Conservation (phyloP, 2,888 invertebrate genomes). For the Eremobia ochroleuca region DNA sequence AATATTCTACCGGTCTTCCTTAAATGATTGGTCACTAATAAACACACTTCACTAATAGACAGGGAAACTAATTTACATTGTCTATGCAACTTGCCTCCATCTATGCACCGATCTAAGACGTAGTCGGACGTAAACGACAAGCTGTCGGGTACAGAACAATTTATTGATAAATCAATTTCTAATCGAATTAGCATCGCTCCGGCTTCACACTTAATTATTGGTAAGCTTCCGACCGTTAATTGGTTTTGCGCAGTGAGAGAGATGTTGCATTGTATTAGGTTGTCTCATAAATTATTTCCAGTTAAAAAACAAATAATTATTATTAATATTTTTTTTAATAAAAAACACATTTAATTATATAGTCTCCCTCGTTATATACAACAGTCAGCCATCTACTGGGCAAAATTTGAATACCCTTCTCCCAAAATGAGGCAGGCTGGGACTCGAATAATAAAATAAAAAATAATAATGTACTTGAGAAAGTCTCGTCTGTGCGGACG, state of each 20-base stretch:
- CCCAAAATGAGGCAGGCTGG: too few relatives aligned
- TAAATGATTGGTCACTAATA: constrained; percentile 6
- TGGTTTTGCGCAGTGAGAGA: background rate
- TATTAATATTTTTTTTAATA: too few relatives aligned
- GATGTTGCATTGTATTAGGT: background rate
- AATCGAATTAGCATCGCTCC: constrained; percentile 39
- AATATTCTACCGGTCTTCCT: background rate
- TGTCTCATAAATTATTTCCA: too few relatives aligned
- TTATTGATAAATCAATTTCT: constrained; percentile 38
- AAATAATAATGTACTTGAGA: too few relatives aligned
- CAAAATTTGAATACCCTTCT: too few relatives aligned
- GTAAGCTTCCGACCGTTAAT: constrained; percentile 13
- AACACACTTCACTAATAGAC: too few relatives aligned
- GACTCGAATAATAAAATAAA: too few relatives aligned
- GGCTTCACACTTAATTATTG: constrained; percentile 26
- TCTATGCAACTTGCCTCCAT: constrained; percentile 10
- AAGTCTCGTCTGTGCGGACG: too few relatives aligned
- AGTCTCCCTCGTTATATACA: too few relatives aligned
- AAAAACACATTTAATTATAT: too few relatives aligned
- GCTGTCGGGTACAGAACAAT: constrained; percentile 28
- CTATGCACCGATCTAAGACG: background rate
- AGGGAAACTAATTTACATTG: background rate
- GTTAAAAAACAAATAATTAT: too few relatives aligned
- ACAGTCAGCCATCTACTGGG: too few relatives aligned
- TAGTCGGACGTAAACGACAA: background rate